Evolutionary conservation across 2,888 invertebrate species (phyloP).

Genomic region (Melipona beecheii): DNA sequence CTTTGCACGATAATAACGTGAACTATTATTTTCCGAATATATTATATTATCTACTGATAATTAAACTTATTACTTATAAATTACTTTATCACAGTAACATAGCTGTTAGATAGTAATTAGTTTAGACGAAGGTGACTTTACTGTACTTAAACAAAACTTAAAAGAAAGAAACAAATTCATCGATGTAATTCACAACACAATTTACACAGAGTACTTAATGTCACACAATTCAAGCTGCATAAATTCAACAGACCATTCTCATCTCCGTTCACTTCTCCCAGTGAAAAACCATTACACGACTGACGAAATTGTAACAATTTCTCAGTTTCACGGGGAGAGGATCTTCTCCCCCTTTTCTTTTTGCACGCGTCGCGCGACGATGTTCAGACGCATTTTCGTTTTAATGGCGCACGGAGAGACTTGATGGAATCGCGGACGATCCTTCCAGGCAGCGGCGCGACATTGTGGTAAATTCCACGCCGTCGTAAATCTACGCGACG

Average conservation of each 20-base stretch:
- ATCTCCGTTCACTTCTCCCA: background rate
- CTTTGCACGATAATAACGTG: no score
- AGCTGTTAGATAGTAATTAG: no score
- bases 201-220: background rate
- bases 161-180: background rate
- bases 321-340: background rate
- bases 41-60: no score
- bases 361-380: background rate
- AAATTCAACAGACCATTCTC: background rate
- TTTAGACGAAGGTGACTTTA: no score
- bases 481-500: slow-evolving; percentile 64
- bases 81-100: no score
- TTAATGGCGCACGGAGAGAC: slow-evolving; percentile 55
- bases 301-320: slow-evolving; percentile 29
- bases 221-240: background rate
- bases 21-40: no score
- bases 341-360: background rate
- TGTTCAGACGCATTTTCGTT: slow-evolving; percentile 34
- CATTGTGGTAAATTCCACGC: slow-evolving; percentile 57
- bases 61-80: no score
- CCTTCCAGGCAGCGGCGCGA: slow-evolving; percentile 28
- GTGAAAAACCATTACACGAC: background rate
- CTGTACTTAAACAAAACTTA: no score
- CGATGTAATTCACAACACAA: background rate
- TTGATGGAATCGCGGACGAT: slow-evolving; percentile 48